Evolutionary conservation across 2,888 invertebrate species (phyloP).

Genomic region (Idaea biselata): DNA sequence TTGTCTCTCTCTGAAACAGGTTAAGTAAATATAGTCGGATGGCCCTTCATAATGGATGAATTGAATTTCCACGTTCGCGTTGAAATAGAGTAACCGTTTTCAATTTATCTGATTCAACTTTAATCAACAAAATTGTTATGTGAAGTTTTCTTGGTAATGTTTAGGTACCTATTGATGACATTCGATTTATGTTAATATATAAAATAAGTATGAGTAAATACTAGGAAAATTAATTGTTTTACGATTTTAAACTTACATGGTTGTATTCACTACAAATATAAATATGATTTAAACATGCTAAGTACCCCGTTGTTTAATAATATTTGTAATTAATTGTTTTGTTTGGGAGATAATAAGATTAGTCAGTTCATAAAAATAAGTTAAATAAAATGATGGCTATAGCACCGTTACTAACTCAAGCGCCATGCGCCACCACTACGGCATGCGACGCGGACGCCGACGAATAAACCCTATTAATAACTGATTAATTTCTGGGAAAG

Average conservation of each 20-base stretch:
- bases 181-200: conserved; percentile 15
- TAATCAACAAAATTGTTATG: conserved; percentile 41
- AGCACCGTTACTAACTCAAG: too few species aligned
- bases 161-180: conserved; percentile 7
- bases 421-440: background rate
- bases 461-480: background rate
- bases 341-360: background rate
- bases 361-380: background rate
- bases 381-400: background rate
- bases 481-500: background rate
- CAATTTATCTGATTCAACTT: conserved; percentile 59
- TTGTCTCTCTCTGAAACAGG: conserved; percentile 61
- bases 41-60: conserved; percentile 55
- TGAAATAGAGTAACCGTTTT: conserved; percentile 48
- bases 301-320: too few species aligned
- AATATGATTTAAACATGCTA: too few species aligned
- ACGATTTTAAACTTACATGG: too few species aligned
- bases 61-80: conserved; percentile 50
- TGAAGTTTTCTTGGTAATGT: conserved; percentile 7
- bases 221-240: too few species aligned
- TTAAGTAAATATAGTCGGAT: conserved; percentile 72
- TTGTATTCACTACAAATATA: too few species aligned
- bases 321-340: too few species aligned
- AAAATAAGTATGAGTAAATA: too few species aligned
- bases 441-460: background rate